These are phyloP conservation scores for Papilio helenus DNA, from an alignment of 1,140 invertebrate genomes.

Conservation along the genomic window DNA sequence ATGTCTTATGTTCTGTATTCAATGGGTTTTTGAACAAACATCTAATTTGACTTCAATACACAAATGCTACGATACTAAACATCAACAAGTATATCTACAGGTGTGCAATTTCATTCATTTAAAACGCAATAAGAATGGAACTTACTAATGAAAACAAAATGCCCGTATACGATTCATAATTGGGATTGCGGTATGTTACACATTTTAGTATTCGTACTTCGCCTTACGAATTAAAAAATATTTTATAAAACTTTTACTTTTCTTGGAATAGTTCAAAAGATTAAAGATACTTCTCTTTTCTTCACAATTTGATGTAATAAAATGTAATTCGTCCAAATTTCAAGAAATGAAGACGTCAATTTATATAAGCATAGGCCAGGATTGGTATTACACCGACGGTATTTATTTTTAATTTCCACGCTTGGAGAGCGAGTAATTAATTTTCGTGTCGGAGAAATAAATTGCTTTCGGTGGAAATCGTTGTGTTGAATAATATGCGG, in stretches of 20 bases:
- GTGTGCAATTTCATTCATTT: not conserved
- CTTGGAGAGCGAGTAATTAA: slow-evolving; percentile 8
- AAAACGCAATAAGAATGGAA: not conserved
- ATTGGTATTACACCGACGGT: not conserved
- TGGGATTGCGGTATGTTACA: not conserved
- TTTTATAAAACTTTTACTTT: too few species aligned
- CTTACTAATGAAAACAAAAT: not conserved
- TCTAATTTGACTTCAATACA: too few species aligned
- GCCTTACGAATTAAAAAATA: too few species aligned
- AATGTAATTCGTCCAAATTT: not conserved
- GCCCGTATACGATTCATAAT: not conserved
- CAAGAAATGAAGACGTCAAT: not conserved
- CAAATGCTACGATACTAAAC: not conserved
- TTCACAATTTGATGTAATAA: too few species aligned
- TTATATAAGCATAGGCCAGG: not conserved
- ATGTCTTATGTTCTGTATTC: too few species aligned
- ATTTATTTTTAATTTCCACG: not conserved
- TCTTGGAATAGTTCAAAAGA: too few species aligned
- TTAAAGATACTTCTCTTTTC: too few species aligned
- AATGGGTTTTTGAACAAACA: too few species aligned
- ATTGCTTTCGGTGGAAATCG: not conserved
- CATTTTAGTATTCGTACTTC: not conserved
- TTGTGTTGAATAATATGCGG: slow-evolving; percentile 6
- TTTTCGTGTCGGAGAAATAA: not conserved
- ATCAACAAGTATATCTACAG: not conserved